Percentiles rank a stretch among this genome's conserved stretches.
phyloP scores from a whole-genome alignment of 2,888 invertebrate species.

The Noctua janthina region DNA sequence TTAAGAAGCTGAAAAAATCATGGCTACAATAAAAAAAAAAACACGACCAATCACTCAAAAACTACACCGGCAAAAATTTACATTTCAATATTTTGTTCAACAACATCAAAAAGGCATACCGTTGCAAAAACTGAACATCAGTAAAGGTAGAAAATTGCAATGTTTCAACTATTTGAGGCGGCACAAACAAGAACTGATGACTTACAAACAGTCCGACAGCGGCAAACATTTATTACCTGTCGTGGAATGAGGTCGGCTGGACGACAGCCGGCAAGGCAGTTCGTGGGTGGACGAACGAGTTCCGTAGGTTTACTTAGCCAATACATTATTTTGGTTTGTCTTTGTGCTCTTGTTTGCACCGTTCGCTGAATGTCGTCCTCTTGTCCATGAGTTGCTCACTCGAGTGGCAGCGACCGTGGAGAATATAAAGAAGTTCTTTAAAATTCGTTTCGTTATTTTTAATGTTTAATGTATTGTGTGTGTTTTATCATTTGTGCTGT shows the following conservation, averaged over 20 bases:
- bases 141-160: slow-evolving; percentile 48
- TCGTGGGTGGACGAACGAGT: not conserved
- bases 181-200: slow-evolving; percentile 71
- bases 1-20: not conserved
- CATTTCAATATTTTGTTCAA: slow-evolving; percentile 9
- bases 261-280: slow-evolving; percentile 38
- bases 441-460: too few species aligned
- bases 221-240: slow-evolving; percentile 72
- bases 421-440: not conserved
- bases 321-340: not conserved
- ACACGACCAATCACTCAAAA: slow-evolving; percentile 17
- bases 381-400: not conserved
- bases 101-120: slow-evolving; percentile 1
- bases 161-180: slow-evolving; percentile 63
- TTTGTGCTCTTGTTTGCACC: not conserved
- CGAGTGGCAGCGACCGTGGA: not conserved
- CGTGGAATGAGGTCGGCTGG: slow-evolving; percentile 64
- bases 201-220: slow-evolving; percentile 72
- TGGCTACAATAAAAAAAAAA: not conserved
- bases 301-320: slow-evolving; percentile 18
- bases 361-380: not conserved
- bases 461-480: too few species aligned
- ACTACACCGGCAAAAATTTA: slow-evolving; percentile 1
- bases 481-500: too few species aligned
- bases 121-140: slow-evolving; percentile 34